Percentiles rank a stretch among this genome's conserved stretches.
Conservation (phyloP, 1,140 invertebrate genomes). For the Drosophila sechellia region DNA sequence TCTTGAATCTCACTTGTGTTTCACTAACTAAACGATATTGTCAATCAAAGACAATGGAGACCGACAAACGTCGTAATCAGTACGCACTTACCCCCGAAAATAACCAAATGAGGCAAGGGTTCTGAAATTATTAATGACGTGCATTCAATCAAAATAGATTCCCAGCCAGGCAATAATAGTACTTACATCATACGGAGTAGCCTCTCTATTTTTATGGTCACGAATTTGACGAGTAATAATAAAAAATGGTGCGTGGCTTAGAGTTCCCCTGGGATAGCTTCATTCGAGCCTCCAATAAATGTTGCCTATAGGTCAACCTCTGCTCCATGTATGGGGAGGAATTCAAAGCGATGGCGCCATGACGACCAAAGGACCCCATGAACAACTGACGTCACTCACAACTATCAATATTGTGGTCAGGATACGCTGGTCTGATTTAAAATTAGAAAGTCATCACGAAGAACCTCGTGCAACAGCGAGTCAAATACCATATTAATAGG, state of each 20-base stretch:
- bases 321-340: conserved; percentile 2
- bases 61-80: neutral
- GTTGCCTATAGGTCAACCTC: conserved; percentile 8
- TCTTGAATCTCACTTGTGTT: neutral
- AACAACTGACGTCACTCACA: conserved; percentile 39
- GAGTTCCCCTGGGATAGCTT: conserved; percentile 13
- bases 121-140: conserved; percentile 27
- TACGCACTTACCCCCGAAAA: conserved; percentile 27
- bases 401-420: neutral
- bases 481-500: conserved; percentile 40
- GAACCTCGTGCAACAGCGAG: conserved; percentile 26
- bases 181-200: conserved; percentile 18
- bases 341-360: conserved; percentile 4
- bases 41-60: conserved; percentile 17
- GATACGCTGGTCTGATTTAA: conserved; percentile 30
- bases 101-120: neutral
- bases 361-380: conserved; percentile 1
- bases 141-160: conserved; percentile 42
- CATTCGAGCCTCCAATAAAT: conserved; percentile 22
- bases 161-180: conserved; percentile 35
- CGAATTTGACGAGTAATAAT: conserved; percentile 17
- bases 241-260: conserved; percentile 3
- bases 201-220: conserved; percentile 33
- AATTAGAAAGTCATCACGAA: conserved; percentile 45
- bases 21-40: neutral